Evolutionary conservation across 2,797 vertebrate genomes (phyloP), one percentile per base, ranked within the genome.

Genomic region (Huso huso): DNA sequence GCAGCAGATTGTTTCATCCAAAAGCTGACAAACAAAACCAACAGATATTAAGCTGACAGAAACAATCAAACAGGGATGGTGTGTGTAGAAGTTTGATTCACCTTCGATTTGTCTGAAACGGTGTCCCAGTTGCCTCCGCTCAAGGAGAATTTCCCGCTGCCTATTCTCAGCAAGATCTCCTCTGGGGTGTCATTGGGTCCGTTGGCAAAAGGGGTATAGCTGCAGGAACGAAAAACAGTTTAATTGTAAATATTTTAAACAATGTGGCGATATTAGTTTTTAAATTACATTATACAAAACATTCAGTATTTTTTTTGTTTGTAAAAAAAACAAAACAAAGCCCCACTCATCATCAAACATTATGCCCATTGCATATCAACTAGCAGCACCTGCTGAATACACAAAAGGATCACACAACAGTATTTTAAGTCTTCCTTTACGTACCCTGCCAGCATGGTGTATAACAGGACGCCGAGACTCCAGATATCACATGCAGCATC

Each of bases 51-150:
- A 18, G 15, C 15, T 18, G 23, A 37, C 23, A 37, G 23, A 37
- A 23, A 23, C 23, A 23, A 37, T 37, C 23, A 37, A 37, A 3
- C 23, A 52, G 48, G 53, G 48, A 18, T 23, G 53, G 49, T 57
- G 61, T 64, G 50, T 51, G 61, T 64, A 18, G 51, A 52, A 18
- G 63, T 63, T 61, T 23, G 18, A 13, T 8, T 48, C 23, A 98
- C 96, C 95, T 99, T 99, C 74, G 94, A 97, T 81, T 89, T 91
- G 80, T 97, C 94, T 68, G 96, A 99, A 78, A 99, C 94, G 12
- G 88, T 93, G 75, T 99, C 95, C 96, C 96, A 98, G 87, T 97
- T 98, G 70, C 96, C 95, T 74, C 95, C 96, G 13, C 87, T 96
- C 75, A 98, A 82, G 50, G 93, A 94, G 81, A 98, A 98, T 71